These are phyloP conservation scores for Caranx melampygus DNA, from an alignment of 2,113 vertebrate genomes.

Conservation along the genomic window DNA sequence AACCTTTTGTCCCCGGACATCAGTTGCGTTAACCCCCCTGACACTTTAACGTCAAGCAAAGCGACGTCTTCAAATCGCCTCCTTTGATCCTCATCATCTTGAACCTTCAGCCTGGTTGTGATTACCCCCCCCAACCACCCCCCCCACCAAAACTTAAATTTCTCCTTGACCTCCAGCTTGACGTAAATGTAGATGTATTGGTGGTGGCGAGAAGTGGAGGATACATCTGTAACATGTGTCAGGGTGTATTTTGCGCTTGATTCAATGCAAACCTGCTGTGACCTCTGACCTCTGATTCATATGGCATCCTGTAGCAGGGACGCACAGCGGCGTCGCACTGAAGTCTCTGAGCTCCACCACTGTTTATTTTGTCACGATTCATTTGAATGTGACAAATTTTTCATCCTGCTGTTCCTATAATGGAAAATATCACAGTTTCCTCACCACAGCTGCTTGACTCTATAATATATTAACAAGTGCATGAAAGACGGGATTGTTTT, in stretches of 20 bases:
- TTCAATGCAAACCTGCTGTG: constrained; percentile 80
- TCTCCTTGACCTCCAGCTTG: constrained; percentile 6
- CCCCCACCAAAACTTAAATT: not conserved
- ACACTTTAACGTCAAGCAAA: constrained; percentile 25
- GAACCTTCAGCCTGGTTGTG: constrained; percentile 48
- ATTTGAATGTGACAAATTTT: constrained; percentile 51
- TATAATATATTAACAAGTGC: constrained; percentile 5
- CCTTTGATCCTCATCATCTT: constrained; percentile 42
- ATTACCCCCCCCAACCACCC: constrained; percentile 15
- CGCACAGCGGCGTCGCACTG: not conserved
- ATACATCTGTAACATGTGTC: constrained; percentile 70
- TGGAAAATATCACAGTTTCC: constrained; percentile 28
- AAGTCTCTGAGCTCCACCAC: not conserved
- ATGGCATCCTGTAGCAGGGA: constrained; percentile 48
- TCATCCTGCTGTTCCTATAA: not conserved
- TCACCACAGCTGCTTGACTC: constrained; percentile 3
- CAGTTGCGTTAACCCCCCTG: constrained; percentile 42
- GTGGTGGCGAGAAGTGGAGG: constrained; percentile 50
- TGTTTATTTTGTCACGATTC: constrained; percentile 62
- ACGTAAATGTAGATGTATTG: constrained; percentile 59
- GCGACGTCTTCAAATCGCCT: constrained; percentile 26
- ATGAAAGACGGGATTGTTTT: constrained; percentile 8
- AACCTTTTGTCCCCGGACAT: constrained; percentile 28
- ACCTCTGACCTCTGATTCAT: constrained; percentile 64
- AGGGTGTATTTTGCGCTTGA: constrained; percentile 47